Base-by-base conservation (phyloP, 2,888 invertebrate species). In the Drosophila neotestacea region DNA sequence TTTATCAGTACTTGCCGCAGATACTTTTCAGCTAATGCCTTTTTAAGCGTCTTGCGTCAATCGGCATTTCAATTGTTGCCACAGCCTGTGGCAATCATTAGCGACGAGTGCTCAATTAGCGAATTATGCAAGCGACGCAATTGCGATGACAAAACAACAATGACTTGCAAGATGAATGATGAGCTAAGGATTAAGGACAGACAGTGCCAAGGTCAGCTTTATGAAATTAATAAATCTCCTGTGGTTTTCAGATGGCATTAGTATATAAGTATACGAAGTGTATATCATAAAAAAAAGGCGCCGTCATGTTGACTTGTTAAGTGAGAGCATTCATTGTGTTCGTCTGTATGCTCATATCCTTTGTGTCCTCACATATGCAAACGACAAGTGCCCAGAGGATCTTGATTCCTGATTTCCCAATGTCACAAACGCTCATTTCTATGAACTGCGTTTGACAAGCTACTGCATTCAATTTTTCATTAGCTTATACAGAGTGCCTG, bases 381-480 rank as follows among this genome's bases (percentile, higher is more conserved):
- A 80, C 77, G 66, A 64, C 61, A 73, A 64, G 76, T 67, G 64
- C 32, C 59, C 51, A 6, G 13, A 27, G 54, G 44, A 46, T 54
- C 38, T 54, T 48, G 44, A 47, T 56, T 30, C 44, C 7, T 38
- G 38, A 39, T 59, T 50, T 54, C 30, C 22, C 22, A 3, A 22
- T 22, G 22, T 22, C 22, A 22, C 22, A 22, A 22, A 22, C 48
- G 22, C n/a, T 27, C 9, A 32, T 22, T 38, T 7, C 11, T 61
- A 62, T 34, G 52, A 48, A 44, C 50, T 42, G 54, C 30, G 52
- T 10, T 62, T 46, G 60, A 39, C 39, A 75, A 16, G 52, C 65
- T 60, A 64, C 52, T 75, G 68, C 80, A 81, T 74, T 84, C 75
- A 67, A 79, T 75, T 79, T 81, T 65, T 67, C 82, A 81, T 75